Evolutionary conservation across 2,888 invertebrate species (phyloP).

Genomic region (Phorcus lineatus): DNA sequence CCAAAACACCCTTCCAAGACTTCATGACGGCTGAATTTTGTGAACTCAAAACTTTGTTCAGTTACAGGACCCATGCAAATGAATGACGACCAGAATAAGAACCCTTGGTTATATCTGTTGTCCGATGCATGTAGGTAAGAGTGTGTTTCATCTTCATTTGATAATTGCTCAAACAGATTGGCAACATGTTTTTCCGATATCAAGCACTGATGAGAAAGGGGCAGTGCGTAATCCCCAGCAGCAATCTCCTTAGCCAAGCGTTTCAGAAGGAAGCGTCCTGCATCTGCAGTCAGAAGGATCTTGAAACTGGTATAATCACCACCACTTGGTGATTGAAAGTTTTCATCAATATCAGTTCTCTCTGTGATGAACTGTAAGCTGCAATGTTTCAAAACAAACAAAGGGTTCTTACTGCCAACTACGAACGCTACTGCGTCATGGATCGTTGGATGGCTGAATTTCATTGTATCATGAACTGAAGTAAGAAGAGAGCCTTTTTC

Average conservation of each 20-base stretch:
- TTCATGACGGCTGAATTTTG: not conserved
- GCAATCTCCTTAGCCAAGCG: not conserved
- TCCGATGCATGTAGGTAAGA: not conserved
- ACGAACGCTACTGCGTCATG: not conserved
- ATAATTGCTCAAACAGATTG: not conserved
- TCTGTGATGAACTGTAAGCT: not conserved
- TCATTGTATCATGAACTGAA: not conserved
- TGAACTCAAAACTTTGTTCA: not conserved
- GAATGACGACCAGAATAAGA: slow-evolving; percentile 1
- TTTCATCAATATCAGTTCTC: not conserved
- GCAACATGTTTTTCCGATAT: not conserved
- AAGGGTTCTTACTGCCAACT: not conserved
- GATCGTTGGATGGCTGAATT: slow-evolving; percentile 7
- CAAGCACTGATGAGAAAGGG: slow-evolving; percentile 6
- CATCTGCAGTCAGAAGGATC: not conserved
- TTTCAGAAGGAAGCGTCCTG: not conserved
- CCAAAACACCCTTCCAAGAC: slow-evolving; percentile 14
- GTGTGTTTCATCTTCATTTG: not conserved
- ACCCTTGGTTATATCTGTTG: not conserved
- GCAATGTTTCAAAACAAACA: not conserved
- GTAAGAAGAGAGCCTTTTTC: not conserved
- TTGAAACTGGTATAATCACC: not conserved
- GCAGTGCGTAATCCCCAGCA: not conserved
- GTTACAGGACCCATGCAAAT: not conserved
- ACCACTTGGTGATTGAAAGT: not conserved